A percentile compares a stretch with the other conserved stretches of the same genome.
Evolutionary conservation across 1,140 invertebrate genomes (phyloP).

Genomic region (Drosophila elegans): DNA sequence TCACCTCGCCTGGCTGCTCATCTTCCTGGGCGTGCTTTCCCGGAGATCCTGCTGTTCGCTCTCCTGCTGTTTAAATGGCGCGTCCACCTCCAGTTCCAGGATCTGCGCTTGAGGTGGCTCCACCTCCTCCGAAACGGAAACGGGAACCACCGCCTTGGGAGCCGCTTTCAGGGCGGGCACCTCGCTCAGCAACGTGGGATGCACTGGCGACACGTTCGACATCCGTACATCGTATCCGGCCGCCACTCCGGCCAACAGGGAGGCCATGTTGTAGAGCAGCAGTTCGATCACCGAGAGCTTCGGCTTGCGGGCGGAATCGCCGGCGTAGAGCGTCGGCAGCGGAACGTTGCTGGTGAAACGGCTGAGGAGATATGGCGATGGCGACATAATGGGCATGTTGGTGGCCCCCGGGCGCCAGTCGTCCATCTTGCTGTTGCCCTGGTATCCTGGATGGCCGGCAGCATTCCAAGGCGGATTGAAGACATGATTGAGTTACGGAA

Average conservation of each 20-base stretch:
- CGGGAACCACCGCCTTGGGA: constrained; percentile 44
- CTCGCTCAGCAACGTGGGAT: constrained; percentile 88
- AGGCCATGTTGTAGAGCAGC: constrained; percentile 95
- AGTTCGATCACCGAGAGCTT: constrained; percentile 91
- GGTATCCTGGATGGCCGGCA: constrained; percentile 34
- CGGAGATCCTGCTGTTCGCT: constrained; percentile 4
- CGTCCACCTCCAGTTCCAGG: constrained; percentile 14
- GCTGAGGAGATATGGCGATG: constrained; percentile 80
- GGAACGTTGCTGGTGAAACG: constrained; percentile 87
- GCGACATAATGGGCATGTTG: constrained; percentile 85
- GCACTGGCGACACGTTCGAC: constrained; percentile 93
- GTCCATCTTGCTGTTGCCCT: constrained; percentile 85
- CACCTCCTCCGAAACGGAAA: background rate
- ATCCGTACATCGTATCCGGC: constrained; percentile 96
- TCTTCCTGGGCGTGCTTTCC: constrained; percentile 32
- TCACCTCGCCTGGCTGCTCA: constrained; percentile 23
- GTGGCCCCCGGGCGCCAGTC: constrained; percentile 87
- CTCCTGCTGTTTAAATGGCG: constrained; percentile 5
- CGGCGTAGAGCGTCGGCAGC: constrained; percentile 90
- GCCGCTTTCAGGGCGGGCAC: constrained; percentile 75
- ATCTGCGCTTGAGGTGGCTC: constrained; percentile 24
- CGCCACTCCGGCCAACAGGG: constrained; percentile 94
- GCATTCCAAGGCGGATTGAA: constrained; percentile 28
- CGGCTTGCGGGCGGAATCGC: constrained; percentile 88
- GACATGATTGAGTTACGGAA: constrained; percentile 53